phyloP scores from a whole-genome alignment of 2,888 invertebrate genomes.

The Cremastinae sp. region DNA sequence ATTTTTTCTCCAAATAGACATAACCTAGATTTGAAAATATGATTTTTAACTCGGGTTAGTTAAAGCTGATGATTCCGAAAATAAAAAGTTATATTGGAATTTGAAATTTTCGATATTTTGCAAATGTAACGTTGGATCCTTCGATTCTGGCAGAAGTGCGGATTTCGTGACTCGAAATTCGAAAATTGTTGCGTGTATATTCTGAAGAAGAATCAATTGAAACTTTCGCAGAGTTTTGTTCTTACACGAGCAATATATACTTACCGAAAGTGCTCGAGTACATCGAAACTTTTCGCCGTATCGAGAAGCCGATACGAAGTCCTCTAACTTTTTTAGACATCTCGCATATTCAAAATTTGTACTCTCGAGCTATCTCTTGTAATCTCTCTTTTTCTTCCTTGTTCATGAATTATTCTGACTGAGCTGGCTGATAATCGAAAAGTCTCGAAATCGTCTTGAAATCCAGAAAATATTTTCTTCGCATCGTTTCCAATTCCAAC shows the following conservation, averaged over 20 bases:
- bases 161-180: slow-evolving; percentile 23
- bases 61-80: not conserved
- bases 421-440: too few relatives aligned
- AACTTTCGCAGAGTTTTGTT: slow-evolving; percentile 15
- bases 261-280: slow-evolving; percentile 24
- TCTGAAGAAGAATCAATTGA: slow-evolving; percentile 5
- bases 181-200: slow-evolving; percentile 13
- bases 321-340: slow-evolving; percentile 13
- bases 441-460: too few relatives aligned
- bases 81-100: slow-evolving; percentile 3
- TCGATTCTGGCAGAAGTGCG: too few relatives aligned
- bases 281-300: slow-evolving; percentile 26
- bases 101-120: not conserved
- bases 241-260: slow-evolving; percentile 7
- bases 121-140: too few relatives aligned
- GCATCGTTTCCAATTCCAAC: not conserved
- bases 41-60: not conserved
- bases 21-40: slow-evolving; percentile 35
- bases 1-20: slow-evolving; percentile 31
- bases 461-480: not conserved
- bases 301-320: not conserved
- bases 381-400: not conserved
- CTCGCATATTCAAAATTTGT: slow-evolving; percentile 26
- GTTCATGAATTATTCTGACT: not conserved
- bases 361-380: not conserved